Percentiles rank a stretch among this genome's conserved stretches.
phyloP scores from a whole-genome alignment of 2,113 vertebrate species.

The Chaetops frenatus region DNA sequence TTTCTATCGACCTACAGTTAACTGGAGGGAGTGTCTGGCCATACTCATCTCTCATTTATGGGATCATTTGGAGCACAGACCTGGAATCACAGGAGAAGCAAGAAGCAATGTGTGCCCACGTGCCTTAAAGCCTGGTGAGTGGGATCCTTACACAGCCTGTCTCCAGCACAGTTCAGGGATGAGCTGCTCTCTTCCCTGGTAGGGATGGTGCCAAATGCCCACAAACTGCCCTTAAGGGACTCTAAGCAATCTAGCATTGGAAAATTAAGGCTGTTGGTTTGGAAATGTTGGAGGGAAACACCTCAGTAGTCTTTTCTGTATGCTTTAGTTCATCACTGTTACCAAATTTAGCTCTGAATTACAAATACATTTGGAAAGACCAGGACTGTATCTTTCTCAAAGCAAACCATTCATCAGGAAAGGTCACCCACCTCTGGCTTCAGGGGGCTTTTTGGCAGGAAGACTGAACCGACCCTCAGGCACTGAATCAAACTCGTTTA shows the following conservation, averaged over 20 bases:
- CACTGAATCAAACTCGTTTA: neutral
- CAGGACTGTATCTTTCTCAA: neutral
- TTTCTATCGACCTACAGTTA: neutral
- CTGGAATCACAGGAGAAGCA: rapidly evolving
- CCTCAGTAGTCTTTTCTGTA: neutral
- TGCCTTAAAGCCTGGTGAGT: neutral
- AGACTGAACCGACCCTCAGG: neutral
- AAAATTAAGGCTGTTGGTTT: neutral
- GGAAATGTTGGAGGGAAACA: neutral
- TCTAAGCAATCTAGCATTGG: neutral
- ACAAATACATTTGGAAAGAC: neutral
- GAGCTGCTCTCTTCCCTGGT: neutral
- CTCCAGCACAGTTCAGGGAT: neutral
- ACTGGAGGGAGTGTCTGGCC: neutral
- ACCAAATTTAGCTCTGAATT: neutral
- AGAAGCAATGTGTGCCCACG: neutral
- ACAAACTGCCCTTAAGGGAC: neutral
- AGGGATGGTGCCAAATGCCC: neutral
- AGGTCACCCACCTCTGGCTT: neutral
- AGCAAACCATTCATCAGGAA: neutral
- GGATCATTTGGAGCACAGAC: neutral
- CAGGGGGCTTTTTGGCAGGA: neutral
- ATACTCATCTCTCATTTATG: neutral
- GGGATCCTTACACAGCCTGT: neutral
- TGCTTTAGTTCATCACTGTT: neutral